Evolutionary conservation across 2,113 vertebrate genomes (phyloP).

Genomic region (Xiphophorus maculatus): DNA sequence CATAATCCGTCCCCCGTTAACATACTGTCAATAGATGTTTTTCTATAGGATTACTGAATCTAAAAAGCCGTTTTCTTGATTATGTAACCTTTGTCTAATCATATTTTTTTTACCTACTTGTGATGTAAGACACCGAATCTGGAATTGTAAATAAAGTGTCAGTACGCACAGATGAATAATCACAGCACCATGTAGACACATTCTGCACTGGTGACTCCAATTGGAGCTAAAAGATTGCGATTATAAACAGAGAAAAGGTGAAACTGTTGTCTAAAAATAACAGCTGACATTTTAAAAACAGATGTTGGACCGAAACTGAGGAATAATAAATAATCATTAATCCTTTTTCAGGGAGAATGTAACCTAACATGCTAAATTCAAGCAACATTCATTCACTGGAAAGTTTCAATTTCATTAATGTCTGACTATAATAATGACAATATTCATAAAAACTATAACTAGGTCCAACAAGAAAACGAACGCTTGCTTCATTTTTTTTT

Average conservation of each 20-base stretch:
- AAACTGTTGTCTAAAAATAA: no score
- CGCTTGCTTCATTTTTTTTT: no score
- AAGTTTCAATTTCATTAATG: neutral
- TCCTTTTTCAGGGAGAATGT: neutral
- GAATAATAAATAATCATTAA: no score
- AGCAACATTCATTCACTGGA: neutral
- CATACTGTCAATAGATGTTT: conserved; percentile 16
- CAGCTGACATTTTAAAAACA: no score
- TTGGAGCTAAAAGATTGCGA: neutral
- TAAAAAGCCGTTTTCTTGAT: neutral
- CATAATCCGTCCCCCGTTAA: conserved; percentile 7
- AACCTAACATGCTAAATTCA: neutral
- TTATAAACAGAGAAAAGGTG: neutral
- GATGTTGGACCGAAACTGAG: no score
- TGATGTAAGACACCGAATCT: neutral
- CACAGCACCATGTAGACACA: neutral
- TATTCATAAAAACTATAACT: neutral
- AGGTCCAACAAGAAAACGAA: no score
- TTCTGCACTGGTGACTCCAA: neutral
- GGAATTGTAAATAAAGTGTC: neutral
- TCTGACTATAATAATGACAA: neutral
- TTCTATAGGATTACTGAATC: neutral
- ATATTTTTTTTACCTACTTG: neutral
- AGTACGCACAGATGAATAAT: neutral
- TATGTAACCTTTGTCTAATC: neutral